phyloP scores from a whole-genome alignment of 2,113 vertebrate species.

The Rynchops niger region DNA sequence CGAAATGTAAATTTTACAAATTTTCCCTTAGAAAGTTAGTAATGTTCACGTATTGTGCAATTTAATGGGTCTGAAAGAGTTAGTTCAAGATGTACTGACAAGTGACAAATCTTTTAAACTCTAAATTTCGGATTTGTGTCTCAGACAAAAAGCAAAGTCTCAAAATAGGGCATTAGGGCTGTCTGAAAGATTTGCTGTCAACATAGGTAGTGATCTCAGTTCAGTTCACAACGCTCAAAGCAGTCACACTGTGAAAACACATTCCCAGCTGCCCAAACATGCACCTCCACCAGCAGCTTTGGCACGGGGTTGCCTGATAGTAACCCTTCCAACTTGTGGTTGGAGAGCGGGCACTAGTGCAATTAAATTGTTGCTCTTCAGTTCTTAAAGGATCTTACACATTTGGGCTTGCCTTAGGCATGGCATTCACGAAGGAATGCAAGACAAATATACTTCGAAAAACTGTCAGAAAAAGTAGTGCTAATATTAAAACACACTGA shows the following conservation, averaged over 20 bases:
- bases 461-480: not conserved
- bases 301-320: not conserved
- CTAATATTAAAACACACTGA: not conserved
- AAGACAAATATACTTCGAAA: not conserved
- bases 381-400: not conserved
- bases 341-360: not conserved
- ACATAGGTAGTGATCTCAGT: accelerated
- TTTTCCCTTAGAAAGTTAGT: accelerated
- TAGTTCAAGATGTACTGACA: not conserved
- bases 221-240: not conserved
- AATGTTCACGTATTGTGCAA: not conserved
- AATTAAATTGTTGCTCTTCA: not conserved
- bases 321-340: not conserved
- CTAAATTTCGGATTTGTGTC: not conserved
- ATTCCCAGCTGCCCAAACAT: not conserved
- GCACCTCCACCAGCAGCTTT: not conserved
- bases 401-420: not conserved
- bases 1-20: not conserved
- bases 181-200: not conserved
- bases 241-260: not conserved
- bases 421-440: not conserved
- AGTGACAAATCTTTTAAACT: not conserved
- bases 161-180: not conserved
- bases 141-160: not conserved
- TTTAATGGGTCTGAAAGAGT: not conserved